Evolutionary conservation across 2,113 vertebrate species (phyloP).

Genomic region (Noturus placidus): DNA sequence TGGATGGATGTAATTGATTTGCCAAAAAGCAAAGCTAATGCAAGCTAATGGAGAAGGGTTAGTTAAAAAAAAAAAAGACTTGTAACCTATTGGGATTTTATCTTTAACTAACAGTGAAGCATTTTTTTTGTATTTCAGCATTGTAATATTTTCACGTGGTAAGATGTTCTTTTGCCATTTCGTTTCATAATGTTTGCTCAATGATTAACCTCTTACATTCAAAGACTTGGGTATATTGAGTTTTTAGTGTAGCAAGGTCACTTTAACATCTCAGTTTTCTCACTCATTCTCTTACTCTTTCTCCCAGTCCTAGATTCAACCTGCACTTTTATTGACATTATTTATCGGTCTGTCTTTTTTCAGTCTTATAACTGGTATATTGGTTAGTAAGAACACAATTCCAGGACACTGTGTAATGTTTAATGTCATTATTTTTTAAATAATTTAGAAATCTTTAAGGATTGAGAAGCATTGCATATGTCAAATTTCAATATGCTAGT

Average conservation of each 20-base stretch:
- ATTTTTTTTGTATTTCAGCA: neutral
- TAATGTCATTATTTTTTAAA: neutral
- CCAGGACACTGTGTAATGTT: neutral
- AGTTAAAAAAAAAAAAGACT: neutral
- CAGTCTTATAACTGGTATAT: neutral
- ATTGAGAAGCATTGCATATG: neutral
- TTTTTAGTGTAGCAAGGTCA: neutral
- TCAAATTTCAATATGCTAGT: neutral
- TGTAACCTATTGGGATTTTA: neutral
- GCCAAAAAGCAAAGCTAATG: neutral
- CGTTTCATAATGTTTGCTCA: neutral
- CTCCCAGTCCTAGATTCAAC: neutral
- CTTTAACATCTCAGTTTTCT: neutral
- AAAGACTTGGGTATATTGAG: neutral
- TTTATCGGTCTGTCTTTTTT: neutral
- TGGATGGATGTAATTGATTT: conserved; percentile 3
- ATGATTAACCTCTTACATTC: neutral
- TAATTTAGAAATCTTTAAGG: neutral
- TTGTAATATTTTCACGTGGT: neutral
- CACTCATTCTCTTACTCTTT: neutral
- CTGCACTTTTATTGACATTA: neutral
- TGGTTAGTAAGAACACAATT: conserved; percentile 1
- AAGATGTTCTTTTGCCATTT: neutral
- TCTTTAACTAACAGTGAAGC: neutral
- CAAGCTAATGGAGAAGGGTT: neutral